Evolutionary conservation across 23 tunicate species (phyloP), one percentile per base, ranked within the genome.

Genomic region (Trididemnum miniatum): DNA sequence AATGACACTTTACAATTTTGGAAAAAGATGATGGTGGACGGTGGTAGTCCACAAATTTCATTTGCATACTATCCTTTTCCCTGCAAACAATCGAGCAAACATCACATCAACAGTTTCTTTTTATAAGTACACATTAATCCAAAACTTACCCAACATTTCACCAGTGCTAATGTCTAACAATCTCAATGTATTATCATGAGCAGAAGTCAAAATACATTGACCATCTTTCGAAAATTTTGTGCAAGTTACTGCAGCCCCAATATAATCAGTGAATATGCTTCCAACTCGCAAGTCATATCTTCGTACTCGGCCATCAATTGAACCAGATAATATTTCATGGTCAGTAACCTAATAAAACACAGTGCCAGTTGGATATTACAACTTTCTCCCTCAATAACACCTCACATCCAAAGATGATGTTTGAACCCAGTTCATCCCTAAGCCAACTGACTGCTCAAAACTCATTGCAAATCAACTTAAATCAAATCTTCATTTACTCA

Each of bases 261-360:
- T 84, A 82, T 83, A 80, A 79, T 93, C 98, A 31, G 98, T 84
- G 80, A 60, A 74, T 86, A 93, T 69, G 24, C 65, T 25, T 35
- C 98, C 98, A 31, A 59, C 85, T 80, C 98, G 59, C 30, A 93
- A 65, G 39, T 93, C 98, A 59, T 93, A 93, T 34, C 98, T 79
- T 15, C 98, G 78, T 25, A 93, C 83, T 51, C 62, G 54, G 2
- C 98, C 98, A 54, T 93, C 98, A 29, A 93, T 91, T 15, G 81
- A 62, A 34, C 93, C 60, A 18, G 98, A 32, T 2, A 93, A 71
- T 28, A 93, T 78, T 54, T 93, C 98, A 65, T 93, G 98, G 66
- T 88, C 98, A 23, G 86, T 81, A 1, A 87, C 97, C 92, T 92
- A 78, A 35, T n/a, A n/a, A n/a, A n/a, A n/a, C n/a, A n/a, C n/a